These are phyloP conservation scores for Andrena trimmerana DNA, from an alignment of 2,888 invertebrate genomes.

Conservation along the genomic window DNA sequence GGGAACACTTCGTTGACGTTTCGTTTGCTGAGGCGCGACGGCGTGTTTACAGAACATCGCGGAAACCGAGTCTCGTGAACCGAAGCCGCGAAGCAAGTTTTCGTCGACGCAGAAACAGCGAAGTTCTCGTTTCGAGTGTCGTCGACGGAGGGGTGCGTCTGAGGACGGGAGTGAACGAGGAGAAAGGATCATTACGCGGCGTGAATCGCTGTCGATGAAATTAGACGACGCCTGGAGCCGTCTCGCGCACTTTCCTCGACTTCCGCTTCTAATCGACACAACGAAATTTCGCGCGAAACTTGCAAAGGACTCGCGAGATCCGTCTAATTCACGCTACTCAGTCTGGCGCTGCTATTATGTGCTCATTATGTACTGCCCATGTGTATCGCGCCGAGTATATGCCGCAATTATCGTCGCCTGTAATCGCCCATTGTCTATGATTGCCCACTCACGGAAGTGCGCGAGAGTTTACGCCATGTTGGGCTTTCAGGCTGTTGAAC, in stretches of 20 bases:
- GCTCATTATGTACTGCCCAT: slow-evolving; percentile 42
- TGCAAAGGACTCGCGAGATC: slow-evolving; percentile 12
- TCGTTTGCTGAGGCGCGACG: neutral
- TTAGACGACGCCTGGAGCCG: slow-evolving; percentile 17
- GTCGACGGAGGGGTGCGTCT: neutral
- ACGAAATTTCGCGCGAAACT: slow-evolving; percentile 33
- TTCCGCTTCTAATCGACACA: neutral
- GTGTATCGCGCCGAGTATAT: slow-evolving; percentile 24
- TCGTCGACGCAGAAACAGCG: neutral
- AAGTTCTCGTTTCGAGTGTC: neutral
- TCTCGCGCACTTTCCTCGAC: neutral
- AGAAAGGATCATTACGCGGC: neutral
- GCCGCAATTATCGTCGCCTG: slow-evolving; percentile 6
- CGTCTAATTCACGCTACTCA: slow-evolving; percentile 28
- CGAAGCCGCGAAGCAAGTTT: neutral
- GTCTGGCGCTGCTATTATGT: slow-evolving; percentile 26
- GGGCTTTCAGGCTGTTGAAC: neutral
- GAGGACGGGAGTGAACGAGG: neutral
- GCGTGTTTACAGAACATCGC: neutral
- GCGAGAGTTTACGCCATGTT: neutral
- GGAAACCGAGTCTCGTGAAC: slow-evolving; percentile 11
- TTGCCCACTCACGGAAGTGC: slow-evolving; percentile 14
- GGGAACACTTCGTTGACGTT: neutral
- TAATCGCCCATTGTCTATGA: slow-evolving; percentile 32
- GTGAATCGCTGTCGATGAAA: slow-evolving; percentile 32